These are phyloP conservation scores for Diploptera punctata DNA, from an alignment of 2,888 invertebrate species.

Conservation along the genomic window DNA sequence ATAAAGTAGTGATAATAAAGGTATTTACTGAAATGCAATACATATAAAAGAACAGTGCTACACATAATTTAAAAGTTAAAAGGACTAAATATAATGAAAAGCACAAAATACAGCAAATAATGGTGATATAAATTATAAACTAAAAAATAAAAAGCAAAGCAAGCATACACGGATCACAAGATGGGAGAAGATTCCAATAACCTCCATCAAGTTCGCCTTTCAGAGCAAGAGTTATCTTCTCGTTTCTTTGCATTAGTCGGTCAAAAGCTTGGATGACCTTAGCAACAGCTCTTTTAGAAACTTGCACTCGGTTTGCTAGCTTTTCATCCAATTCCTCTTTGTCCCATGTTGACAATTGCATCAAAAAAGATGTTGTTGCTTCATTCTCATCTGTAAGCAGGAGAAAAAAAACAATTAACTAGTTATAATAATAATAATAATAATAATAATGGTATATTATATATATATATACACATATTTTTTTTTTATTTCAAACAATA, in stretches of 20 bases:
- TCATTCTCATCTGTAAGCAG: conserved; percentile 86
- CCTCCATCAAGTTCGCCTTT: conserved; percentile 81
- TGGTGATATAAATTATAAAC: conserved; percentile 7
- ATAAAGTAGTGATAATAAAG: no score
- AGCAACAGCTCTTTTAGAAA: conserved; percentile 94
- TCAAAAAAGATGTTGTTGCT: conserved; percentile 94
- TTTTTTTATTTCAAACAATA: no score
- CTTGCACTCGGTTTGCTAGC: conserved; percentile 93
- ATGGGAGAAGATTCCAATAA: conserved; percentile 47
- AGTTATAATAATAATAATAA: no score
- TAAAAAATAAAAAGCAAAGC: conserved; percentile 33
- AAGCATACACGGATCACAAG: conserved; percentile 43
- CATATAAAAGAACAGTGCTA: no score
- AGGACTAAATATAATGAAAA: conserved; percentile 10
- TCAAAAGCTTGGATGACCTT: conserved; percentile 98
- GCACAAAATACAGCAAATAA: neutral
- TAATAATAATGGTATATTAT: no score
- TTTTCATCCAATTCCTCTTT: conserved; percentile 97
- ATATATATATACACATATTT: no score
- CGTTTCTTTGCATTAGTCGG: conserved; percentile 92
- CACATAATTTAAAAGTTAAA: no score
- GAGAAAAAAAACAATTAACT: no score
- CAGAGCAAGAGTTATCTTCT: conserved; percentile 88
- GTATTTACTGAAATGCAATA: no score
- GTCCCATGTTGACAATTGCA: conserved; percentile 97